Conservation (phyloP, 2,113 vertebrate genomes). For the Semnornis frantzii region DNA sequence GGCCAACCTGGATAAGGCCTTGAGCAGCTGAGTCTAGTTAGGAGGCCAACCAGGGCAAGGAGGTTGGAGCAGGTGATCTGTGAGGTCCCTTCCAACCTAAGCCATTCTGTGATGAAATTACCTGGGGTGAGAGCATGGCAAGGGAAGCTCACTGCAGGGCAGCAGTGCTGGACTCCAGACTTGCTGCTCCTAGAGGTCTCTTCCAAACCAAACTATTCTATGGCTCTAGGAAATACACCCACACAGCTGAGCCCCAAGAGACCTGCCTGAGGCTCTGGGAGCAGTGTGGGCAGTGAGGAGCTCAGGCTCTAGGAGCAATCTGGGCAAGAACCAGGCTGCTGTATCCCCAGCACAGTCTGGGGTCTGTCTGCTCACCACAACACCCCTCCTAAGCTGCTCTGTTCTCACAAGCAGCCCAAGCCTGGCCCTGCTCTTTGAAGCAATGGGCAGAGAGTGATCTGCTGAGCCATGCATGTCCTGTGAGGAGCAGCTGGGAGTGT, state of each 20-base stretch:
- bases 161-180: fast-evolving
- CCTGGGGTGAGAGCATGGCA: background rate
- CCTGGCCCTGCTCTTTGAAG: background rate
- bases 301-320: background rate
- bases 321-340: background rate
- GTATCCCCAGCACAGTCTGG: fast-evolving
- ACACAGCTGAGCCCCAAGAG: fast-evolving
- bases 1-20: too few species aligned
- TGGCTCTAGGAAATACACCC: background rate
- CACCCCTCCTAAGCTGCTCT: fast-evolving
- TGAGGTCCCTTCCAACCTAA: too few species aligned
- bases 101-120: too few species aligned
- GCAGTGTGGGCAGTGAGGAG: background rate
- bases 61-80: too few species aligned
- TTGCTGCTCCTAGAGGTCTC: too few species aligned
- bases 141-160: background rate
- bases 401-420: background rate
- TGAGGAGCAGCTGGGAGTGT: too few species aligned
- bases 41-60: too few species aligned
- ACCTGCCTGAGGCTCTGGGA: background rate
- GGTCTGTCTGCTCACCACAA: fast-evolving
- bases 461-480: too few species aligned
- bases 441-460: background rate
- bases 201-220: too few species aligned
- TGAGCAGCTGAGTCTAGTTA: too few species aligned